Evolutionary conservation across 2,888 invertebrate genomes (phyloP).

Genomic region (Agonopterix arenella): DNA sequence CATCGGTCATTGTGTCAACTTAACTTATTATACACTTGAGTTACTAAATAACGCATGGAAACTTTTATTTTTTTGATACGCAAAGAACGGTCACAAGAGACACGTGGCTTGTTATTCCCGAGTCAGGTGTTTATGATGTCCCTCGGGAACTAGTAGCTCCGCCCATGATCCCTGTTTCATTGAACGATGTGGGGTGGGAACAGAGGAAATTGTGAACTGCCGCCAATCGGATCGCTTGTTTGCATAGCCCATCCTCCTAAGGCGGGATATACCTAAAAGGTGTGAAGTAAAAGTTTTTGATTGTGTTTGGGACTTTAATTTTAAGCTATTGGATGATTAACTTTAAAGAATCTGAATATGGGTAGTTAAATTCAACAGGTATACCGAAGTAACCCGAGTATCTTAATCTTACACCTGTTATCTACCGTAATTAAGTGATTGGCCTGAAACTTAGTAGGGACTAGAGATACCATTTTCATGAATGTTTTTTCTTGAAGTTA

Average conservation of each 20-base stretch:
- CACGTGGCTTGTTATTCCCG: slow-evolving; percentile 48
- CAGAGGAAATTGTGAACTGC: slow-evolving; percentile 33
- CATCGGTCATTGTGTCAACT: slow-evolving; percentile 25
- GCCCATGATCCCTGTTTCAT: slow-evolving; percentile 40
- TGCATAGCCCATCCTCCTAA: slow-evolving; percentile 28
- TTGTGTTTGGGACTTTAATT: too few relatives aligned
- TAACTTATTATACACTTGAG: neutral
- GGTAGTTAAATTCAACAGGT: too few relatives aligned
- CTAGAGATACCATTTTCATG: too few relatives aligned
- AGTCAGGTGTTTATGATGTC: slow-evolving; percentile 46
- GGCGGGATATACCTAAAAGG: slow-evolving; percentile 28
- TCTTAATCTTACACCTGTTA: too few relatives aligned
- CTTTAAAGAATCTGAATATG: too few relatives aligned
- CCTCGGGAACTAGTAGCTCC: slow-evolving; percentile 32
- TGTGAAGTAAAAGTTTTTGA: too few relatives aligned
- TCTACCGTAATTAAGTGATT: too few relatives aligned
- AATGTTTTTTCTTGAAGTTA: too few relatives aligned
- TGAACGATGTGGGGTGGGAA: slow-evolving; percentile 21
- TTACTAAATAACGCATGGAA: neutral
- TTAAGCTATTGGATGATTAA: too few relatives aligned
- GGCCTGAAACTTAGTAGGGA: too few relatives aligned
- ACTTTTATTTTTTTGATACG: neutral
- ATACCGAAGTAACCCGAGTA: too few relatives aligned
- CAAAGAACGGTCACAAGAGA: slow-evolving; percentile 17
- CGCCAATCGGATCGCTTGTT: slow-evolving; percentile 36